phyloP scores from a whole-genome alignment of 2,888 invertebrate species.

The Apamea epomidion region DNA sequence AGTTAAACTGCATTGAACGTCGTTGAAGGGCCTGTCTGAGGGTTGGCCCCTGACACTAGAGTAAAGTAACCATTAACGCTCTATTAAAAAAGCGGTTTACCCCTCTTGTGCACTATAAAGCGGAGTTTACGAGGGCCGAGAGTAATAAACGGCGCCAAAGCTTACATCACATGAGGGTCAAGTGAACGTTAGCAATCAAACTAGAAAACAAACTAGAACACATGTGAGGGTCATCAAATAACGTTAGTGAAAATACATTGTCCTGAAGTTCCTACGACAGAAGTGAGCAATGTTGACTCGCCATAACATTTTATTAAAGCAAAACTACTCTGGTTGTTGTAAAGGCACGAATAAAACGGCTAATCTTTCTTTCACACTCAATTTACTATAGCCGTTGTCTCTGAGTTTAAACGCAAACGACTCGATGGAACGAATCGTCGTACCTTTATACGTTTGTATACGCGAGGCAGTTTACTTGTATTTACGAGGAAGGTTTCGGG shows the following conservation, averaged over 20 bases:
- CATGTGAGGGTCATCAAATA: slow-evolving; percentile 67
- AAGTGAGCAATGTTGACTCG: slow-evolving; percentile 27
- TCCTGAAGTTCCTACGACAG: slow-evolving; percentile 13
- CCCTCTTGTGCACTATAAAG: slow-evolving; percentile 78
- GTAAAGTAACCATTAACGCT: slow-evolving; percentile 77
- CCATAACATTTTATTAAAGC: slow-evolving; percentile 47
- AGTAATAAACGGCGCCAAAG: slow-evolving; percentile 76
- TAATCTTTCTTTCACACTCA: slow-evolving; percentile 70
- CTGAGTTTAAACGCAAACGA: slow-evolving; percentile 62
- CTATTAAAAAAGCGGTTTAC: slow-evolving; percentile 81
- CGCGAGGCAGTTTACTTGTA: slow-evolving; percentile 59
- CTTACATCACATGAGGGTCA: slow-evolving; percentile 78
- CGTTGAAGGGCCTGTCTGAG: slow-evolving; percentile 26
- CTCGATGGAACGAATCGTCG: slow-evolving; percentile 51
- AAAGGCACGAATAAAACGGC: slow-evolving; percentile 56
- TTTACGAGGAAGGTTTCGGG: slow-evolving; percentile 67
- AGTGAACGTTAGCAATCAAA: slow-evolving; percentile 77
- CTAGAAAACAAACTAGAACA: slow-evolving; percentile 73
- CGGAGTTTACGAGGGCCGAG: slow-evolving; percentile 77
- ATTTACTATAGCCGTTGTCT: slow-evolving; percentile 61
- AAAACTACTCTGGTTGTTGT: slow-evolving; percentile 47
- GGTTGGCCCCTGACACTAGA: slow-evolving; percentile 67
- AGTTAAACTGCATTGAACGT: slow-evolving; percentile 44
- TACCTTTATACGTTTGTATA: slow-evolving; percentile 59
- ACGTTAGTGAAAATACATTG: slow-evolving; percentile 48